A percentile compares a stretch with the other conserved stretches of the same genome.
Conservation (phyloP, 2,797 vertebrate genomes). For the Alectoris magna region DNA sequence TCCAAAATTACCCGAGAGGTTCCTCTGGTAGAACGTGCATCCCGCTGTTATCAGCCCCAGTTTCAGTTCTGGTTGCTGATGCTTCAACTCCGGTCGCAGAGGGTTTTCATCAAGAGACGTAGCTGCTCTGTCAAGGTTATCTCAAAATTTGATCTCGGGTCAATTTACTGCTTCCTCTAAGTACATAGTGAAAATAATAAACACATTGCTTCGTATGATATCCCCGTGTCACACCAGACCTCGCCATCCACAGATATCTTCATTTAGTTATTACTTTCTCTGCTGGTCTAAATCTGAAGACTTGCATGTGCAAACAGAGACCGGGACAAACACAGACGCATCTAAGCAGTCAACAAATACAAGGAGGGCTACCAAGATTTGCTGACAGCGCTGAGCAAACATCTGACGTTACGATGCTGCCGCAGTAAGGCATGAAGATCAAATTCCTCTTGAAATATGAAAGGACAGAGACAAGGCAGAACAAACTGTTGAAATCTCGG, state of each 20-base stretch:
- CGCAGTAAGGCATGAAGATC: conserved; percentile 1
- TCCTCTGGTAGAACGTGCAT: neutral
- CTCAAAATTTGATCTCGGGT: conserved; percentile 10
- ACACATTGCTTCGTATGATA: rapidly evolving
- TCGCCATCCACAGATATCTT: neutral
- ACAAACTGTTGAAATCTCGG: conserved; percentile 36
- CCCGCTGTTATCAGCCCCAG: neutral
- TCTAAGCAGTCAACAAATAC: conserved; percentile 66
- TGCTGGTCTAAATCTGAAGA: conserved; percentile 52
- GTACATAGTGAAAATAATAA: conserved; percentile 29
- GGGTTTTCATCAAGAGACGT: conserved; percentile 14
- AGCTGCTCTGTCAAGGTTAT: conserved; percentile 39
- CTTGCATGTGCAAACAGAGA: conserved; percentile 60
- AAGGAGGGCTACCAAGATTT: conserved; percentile 48
- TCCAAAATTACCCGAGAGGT: neutral
- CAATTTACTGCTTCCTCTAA: conserved; percentile 55
- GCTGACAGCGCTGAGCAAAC: conserved; percentile 64
- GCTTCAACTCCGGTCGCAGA: neutral
- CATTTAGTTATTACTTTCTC: conserved; percentile 6
- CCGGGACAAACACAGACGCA: conserved; percentile 45
- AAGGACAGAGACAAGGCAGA: conserved; percentile 33
- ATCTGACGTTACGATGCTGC: conserved; percentile 38
- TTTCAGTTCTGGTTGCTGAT: neutral
- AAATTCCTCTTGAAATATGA: conserved; percentile 54
- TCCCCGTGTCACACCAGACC: neutral